Base-by-base conservation (phyloP, 2,797 vertebrate genomes). In the Tarsius wallacei region DNA sequence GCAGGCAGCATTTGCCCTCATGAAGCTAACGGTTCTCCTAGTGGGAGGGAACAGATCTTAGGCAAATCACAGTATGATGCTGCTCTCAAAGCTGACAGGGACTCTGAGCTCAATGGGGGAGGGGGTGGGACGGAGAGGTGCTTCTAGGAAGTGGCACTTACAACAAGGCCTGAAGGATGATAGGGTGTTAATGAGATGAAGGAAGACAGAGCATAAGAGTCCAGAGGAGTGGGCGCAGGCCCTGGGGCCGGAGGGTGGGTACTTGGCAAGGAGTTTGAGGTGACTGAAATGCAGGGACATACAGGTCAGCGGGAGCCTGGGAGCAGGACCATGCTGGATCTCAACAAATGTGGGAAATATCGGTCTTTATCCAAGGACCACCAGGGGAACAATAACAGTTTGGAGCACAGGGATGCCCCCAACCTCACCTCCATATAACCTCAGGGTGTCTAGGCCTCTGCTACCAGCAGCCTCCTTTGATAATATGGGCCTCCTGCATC, bases 71-170 rank as follows among this genome's bases (percentile, higher is more conserved):
- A 76, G 31, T 59, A 73, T 36, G 5, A 76, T n/a, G 14, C 53
- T 17, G 10, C 19, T 73, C n/a, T 71, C 61, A 47, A 28, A 68
- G 33, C 24, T 84, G 61, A 68, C 31, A 74, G 36, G 71, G 42
- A 68, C 57, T 66, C 51, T 47, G 61, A 36, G 64, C 47, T 91
- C 64, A 77, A 14, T 13, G 36, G 3, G 51, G 36, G 24, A 36
- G 0, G 16, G 84, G 51, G 76, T 78, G 36, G 24, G 16, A 42
- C 7, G 51, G 81, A 91, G 70, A 57, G 49, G 64, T 92, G 64
- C 47, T 26, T 36, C 12, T 31, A 89, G 61, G 47, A 91, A 83
- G 42, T 61, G 49, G 74, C 73, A 93, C 82, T 91, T 93, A 73
- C 5, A 2, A 10, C 53, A 53, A 76, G 31, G 55, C 74, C 78